Percentiles rank a stretch among this genome's conserved stretches.
phyloP scores from a whole-genome alignment of 1,140 invertebrate species.

The Gonatopus flavifemur region DNA sequence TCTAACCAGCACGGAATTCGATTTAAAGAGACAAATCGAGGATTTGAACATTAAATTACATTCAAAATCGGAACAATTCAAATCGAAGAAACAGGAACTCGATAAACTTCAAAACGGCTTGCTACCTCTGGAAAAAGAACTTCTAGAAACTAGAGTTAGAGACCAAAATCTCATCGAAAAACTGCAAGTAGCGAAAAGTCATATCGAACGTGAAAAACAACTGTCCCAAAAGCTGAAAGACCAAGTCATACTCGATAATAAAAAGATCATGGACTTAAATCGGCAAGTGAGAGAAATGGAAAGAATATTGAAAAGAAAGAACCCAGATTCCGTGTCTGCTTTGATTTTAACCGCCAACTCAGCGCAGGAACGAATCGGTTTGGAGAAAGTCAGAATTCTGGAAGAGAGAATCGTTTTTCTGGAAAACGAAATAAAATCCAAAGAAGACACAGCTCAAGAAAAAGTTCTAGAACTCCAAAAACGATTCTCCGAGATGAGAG shows the following conservation, averaged over 20 bases:
- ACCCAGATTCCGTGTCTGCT: conserved; percentile 77
- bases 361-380: conserved; percentile 56
- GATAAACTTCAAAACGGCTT: conserved; percentile 45
- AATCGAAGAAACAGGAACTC: conserved; percentile 39
- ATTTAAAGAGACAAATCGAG: conserved; percentile 47
- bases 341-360: conserved; percentile 67
- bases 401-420: conserved; percentile 71
- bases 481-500: conserved; percentile 73
- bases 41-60: conserved; percentile 47
- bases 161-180: conserved; percentile 51
- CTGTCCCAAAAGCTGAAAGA: conserved; percentile 66
- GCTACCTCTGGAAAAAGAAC: conserved; percentile 49
- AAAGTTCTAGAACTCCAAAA: conserved; percentile 71
- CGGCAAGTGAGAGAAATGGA: conserved; percentile 82
- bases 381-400: conserved; percentile 60
- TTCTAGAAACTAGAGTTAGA: conserved; percentile 41
- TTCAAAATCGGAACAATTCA: conserved; percentile 50
- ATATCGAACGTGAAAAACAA: conserved; percentile 60
- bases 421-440: conserved; percentile 68
- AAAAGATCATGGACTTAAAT: conserved; percentile 72
- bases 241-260: conserved; percentile 69
- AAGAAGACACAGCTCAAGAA: conserved; percentile 69
- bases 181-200: conserved; percentile 51
- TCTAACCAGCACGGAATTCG: conserved; percentile 45
- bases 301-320: conserved; percentile 72